These are phyloP conservation scores for Rhodeus uyekii DNA, from an alignment of 2,797 vertebrate species.

Conservation along the genomic window DNA sequence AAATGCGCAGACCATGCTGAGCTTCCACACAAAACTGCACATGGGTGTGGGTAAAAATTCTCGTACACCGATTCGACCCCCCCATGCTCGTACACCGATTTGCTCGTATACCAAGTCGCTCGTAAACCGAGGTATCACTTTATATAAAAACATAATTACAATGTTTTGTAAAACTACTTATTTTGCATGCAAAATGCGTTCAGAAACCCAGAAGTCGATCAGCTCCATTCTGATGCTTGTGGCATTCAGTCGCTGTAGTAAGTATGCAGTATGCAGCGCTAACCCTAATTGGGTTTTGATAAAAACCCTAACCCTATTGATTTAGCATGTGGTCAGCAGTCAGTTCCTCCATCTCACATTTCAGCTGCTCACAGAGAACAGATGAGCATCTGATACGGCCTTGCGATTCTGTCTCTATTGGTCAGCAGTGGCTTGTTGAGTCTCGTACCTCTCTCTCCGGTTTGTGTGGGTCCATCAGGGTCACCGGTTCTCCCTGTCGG, in stretches of 20 bases:
- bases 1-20: too few relatives aligned
- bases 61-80: too few relatives aligned
- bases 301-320: too few relatives aligned
- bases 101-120: too few relatives aligned
- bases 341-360: constrained; percentile 17
- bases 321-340: constrained; percentile 37
- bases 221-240: neutral
- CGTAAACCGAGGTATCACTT: too few relatives aligned
- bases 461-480: constrained; percentile 93
- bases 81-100: too few relatives aligned
- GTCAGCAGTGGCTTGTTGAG: neutral
- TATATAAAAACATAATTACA: too few relatives aligned
- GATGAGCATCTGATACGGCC: constrained; percentile 9
- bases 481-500: constrained; percentile 78
- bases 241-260: constrained; percentile 9
- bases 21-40: too few relatives aligned
- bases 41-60: too few relatives aligned
- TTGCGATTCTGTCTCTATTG: neutral
- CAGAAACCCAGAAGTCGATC: neutral
- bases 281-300: too few relatives aligned
- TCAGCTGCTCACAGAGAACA: constrained; percentile 16
- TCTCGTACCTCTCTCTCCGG: constrained; percentile 89
- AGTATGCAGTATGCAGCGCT: constrained; percentile 7
- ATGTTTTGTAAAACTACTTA: neutral
- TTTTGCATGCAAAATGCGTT: neutral